phyloP scores from a whole-genome alignment of 2,888 invertebrate species.

The Phragmatobia fuliginosa region DNA sequence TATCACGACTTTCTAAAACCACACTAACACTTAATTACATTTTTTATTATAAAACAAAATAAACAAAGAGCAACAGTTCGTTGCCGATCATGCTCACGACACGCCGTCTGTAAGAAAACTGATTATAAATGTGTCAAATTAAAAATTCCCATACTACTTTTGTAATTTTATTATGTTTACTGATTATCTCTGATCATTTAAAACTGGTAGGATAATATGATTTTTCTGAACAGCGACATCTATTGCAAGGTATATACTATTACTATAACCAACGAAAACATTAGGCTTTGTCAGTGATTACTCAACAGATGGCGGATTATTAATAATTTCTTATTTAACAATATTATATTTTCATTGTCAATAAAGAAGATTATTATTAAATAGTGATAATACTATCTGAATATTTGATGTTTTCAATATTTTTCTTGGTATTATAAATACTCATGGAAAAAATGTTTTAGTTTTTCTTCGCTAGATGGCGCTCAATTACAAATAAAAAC shows the following conservation, averaged over 20 bases:
- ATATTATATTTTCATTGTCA: no score
- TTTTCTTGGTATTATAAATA: no score
- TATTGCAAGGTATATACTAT: neutral
- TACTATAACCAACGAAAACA: neutral
- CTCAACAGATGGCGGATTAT: slow-evolving; percentile 1
- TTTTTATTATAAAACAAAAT: slow-evolving; percentile 40
- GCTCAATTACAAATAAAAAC: neutral
- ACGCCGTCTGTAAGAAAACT: slow-evolving; percentile 27
- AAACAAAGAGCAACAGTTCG: slow-evolving; percentile 38
- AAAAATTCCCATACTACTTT: slow-evolving; percentile 14
- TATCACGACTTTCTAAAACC: slow-evolving; percentile 17
- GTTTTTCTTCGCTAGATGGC: neutral
- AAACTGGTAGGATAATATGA: slow-evolving; percentile 24
- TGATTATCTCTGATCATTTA: neutral
- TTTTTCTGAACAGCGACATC: slow-evolving; percentile 2
- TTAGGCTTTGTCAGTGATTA: neutral
- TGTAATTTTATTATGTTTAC: neutral
- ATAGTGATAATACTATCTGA: no score
- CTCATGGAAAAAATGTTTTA: neutral
- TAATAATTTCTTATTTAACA: neutral
- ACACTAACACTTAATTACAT: slow-evolving; percentile 38
- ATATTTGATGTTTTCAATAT: no score
- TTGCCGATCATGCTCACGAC: slow-evolving; percentile 17
- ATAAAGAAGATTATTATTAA: no score
- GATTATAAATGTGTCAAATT: slow-evolving; percentile 26